Conservation (phyloP, 2,888 invertebrate species). For the Cryptus viduatorius region DNA sequence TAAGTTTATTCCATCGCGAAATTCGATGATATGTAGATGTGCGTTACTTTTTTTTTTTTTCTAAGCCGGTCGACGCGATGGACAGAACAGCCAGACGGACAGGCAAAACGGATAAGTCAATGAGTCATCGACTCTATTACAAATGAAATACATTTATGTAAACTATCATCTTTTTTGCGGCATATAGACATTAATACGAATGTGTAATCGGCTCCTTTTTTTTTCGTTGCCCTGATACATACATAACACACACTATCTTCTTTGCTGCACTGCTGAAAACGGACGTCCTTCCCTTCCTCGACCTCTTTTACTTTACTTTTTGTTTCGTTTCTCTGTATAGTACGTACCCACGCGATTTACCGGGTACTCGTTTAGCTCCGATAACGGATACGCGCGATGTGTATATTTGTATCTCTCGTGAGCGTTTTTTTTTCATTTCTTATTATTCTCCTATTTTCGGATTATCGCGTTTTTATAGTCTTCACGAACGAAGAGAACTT, state of each 20-base stretch:
- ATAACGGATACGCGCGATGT: constrained; percentile 5
- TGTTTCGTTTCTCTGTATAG: neutral
- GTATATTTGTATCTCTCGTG: neutral
- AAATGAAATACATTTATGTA: constrained; percentile 27
- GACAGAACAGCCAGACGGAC: constrained; percentile 80
- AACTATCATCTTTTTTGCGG: constrained; percentile 49
- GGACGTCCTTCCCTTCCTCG: constrained; percentile 7
- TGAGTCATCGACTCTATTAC: constrained; percentile 33
- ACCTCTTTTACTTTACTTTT: constrained; percentile 1
- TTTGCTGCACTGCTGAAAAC: constrained; percentile 29
- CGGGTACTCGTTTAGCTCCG: constrained; percentile 12
- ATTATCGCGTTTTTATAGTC: constrained; percentile 4
- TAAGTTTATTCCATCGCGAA: constrained; percentile 31
- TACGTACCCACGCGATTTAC: neutral
- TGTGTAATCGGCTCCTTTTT: constrained; percentile 51
- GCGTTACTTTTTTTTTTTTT: constrained; percentile 16
- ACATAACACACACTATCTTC: constrained; percentile 41
- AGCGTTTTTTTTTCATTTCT: neutral
- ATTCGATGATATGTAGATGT: constrained; percentile 18
- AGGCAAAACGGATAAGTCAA: constrained; percentile 68
- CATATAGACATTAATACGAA: constrained; percentile 58
- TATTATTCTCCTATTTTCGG: neutral
- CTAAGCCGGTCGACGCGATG: constrained; percentile 72
- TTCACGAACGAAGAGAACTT: neutral
- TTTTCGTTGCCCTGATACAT: constrained; percentile 40